These are phyloP conservation scores for Rhabdophis nuchalis DNA, from an alignment of 2,797 vertebrate species.

Conservation along the genomic window DNA sequence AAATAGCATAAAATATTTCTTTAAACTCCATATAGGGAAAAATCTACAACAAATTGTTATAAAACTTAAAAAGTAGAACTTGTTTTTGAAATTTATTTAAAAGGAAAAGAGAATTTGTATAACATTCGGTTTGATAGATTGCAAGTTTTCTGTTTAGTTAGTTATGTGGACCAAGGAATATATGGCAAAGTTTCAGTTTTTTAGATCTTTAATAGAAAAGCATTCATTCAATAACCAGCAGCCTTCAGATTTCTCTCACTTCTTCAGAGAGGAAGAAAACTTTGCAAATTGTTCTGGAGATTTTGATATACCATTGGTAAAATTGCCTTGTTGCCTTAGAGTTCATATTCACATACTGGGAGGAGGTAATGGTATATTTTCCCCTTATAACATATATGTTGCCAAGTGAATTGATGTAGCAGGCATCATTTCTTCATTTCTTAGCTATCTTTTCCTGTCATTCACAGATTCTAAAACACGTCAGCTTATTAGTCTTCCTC, in stretches of 20 bases:
- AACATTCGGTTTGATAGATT: not conserved
- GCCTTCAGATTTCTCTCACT: not conserved
- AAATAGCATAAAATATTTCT: not conserved
- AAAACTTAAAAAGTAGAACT: not conserved
- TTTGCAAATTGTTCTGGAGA: not conserved
- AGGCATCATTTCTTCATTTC: not conserved
- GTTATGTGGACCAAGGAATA: not conserved
- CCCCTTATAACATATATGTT: not conserved
- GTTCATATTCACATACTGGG: not conserved
- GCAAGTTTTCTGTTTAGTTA: not conserved
- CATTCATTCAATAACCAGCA: not conserved
- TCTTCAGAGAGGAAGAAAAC: not conserved
- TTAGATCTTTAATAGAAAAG: not conserved
- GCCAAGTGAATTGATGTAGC: not conserved
- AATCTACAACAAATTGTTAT: not conserved
- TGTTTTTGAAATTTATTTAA: not conserved
- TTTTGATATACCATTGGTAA: not conserved
- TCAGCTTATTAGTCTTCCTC: not conserved
- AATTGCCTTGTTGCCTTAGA: not conserved
- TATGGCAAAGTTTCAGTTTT: not conserved
- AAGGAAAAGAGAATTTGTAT: not conserved
- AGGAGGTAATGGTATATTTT: not conserved
- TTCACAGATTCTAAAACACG: not conserved
- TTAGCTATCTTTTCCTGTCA: not conserved
- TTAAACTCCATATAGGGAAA: not conserved